Base-by-base conservation (phyloP, 2,113 vertebrate species). In the Triplophysa tibetana region DNA sequence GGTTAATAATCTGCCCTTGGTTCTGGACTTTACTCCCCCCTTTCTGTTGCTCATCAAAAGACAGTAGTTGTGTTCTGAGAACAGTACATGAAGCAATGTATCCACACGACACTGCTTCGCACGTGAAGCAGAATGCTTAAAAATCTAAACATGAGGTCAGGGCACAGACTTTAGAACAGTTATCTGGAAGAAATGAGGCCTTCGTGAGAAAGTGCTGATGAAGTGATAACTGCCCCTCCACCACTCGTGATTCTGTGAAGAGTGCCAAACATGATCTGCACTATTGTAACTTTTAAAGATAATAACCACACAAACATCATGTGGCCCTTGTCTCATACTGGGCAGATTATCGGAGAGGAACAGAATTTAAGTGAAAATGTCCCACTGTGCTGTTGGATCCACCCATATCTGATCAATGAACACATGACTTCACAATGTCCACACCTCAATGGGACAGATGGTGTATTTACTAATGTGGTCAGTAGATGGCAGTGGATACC, bases 1-100 rank as follows among this genome's bases (percentile, higher is more conserved):
- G 66, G 87, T 88, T 88, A 88, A 88, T 88, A 58, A 88, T 87
- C 85, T 83, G 77, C 85, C 78, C 60, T 41, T 50, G 29, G 29
- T 58, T 10, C 64, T 84, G 87, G 81, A 87, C 86, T 88, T 88
- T 83, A 87, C 82, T 83, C 79, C 12, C 48, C 8, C 12, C 43
- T 64, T 45, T 17, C 74, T 56, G 23, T 43, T n/a, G 50, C 63
- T 83, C 76, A 82, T 85, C 85, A 84, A 82, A 64, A 65, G 69
- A 17, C 38, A 52, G 75, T 61, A 77, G 70, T 70, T 58, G 38
- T 52, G 7, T 83, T 83, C 56, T 23, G 48, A 77, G 80, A 77
- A 73, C 19, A 43, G 9, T 29, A 43, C 24, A 33, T 60, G 24
- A 23, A 70, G 45, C 33, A 24, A 48, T 7, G n/a, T n/a, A 52